A percentile compares a stretch with the other conserved stretches of the same genome.
phyloP scores from a whole-genome alignment of 2,888 invertebrate species.

The Diarsia dahlii region DNA sequence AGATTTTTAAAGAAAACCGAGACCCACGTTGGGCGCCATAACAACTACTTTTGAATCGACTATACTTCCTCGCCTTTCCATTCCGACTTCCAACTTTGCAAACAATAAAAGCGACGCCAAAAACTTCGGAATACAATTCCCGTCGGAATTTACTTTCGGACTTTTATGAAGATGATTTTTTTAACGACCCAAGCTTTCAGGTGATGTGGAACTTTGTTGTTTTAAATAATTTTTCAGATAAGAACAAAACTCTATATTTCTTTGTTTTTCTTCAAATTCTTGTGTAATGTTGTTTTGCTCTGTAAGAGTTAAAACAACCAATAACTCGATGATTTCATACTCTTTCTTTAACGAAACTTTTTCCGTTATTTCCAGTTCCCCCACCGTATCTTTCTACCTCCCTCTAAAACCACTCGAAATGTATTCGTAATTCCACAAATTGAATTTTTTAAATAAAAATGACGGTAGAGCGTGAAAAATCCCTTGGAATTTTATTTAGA shows the following conservation, averaged over 20 bases:
- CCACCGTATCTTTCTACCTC: neutral
- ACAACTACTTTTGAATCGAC: slow-evolving; percentile 68
- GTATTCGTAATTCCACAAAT: slow-evolving; percentile 48
- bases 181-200: slow-evolving; percentile 63
- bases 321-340: slow-evolving; percentile 16
- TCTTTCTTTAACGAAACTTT: slow-evolving; percentile 3
- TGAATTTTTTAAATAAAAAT: slow-evolving; percentile 58
- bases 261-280: slow-evolving; percentile 24
- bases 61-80: slow-evolving; percentile 63
- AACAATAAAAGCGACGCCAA: slow-evolving; percentile 66
- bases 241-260: slow-evolving; percentile 39
- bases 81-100: slow-evolving; percentile 59
- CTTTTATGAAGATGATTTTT: slow-evolving; percentile 74
- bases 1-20: slow-evolving; percentile 46
- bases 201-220: slow-evolving; percentile 61
- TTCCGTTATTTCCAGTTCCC: neutral
- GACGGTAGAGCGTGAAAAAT: slow-evolving; percentile 46
- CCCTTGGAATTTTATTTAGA: slow-evolving; percentile 61
- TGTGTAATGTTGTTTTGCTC: slow-evolving; percentile 10
- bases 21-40: slow-evolving; percentile 64
- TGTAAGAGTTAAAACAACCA: slow-evolving; percentile 2
- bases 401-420: slow-evolving; percentile 30
- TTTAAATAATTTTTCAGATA: slow-evolving; percentile 53
- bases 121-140: slow-evolving; percentile 68
- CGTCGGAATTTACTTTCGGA: slow-evolving; percentile 72